Evolutionary conservation across 2,797 vertebrate species (phyloP).

Genomic region (Hippopotamyrus pictus): DNA sequence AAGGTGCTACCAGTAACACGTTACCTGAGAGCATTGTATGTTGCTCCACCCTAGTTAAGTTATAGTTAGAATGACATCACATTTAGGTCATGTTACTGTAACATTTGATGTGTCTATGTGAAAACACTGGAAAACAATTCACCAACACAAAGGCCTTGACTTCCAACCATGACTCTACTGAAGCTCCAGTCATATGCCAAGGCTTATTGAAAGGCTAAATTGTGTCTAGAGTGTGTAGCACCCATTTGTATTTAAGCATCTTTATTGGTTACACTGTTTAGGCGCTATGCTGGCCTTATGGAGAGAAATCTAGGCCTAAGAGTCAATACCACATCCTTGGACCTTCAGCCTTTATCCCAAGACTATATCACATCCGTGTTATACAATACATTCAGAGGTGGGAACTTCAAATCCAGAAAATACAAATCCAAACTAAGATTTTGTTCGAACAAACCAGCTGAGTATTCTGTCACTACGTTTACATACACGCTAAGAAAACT

Average conservation of each 20-base stretch:
- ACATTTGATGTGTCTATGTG: neutral
- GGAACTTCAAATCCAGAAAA: neutral
- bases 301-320: neutral
- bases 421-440: neutral
- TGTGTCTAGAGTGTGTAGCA: neutral
- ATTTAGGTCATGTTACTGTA: neutral
- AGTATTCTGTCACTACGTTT: neutral
- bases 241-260: neutral
- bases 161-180: neutral
- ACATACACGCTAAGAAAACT: neutral
- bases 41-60: neutral
- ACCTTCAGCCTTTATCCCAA: neutral
- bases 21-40: neutral
- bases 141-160: neutral
- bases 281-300: neutral
- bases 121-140: neutral
- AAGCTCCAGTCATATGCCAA: neutral
- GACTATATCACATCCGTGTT: neutral
- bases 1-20: neutral
- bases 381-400: neutral
- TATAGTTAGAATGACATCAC: neutral
- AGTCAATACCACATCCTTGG: neutral
- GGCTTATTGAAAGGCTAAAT: neutral
- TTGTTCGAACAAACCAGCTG: neutral
- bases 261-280: neutral